A percentile compares a stretch with the other conserved stretches of the same genome.
Evolutionary conservation across 2,888 invertebrate genomes (phyloP).

Genomic region (Pristionchus maxplancki): DNA sequence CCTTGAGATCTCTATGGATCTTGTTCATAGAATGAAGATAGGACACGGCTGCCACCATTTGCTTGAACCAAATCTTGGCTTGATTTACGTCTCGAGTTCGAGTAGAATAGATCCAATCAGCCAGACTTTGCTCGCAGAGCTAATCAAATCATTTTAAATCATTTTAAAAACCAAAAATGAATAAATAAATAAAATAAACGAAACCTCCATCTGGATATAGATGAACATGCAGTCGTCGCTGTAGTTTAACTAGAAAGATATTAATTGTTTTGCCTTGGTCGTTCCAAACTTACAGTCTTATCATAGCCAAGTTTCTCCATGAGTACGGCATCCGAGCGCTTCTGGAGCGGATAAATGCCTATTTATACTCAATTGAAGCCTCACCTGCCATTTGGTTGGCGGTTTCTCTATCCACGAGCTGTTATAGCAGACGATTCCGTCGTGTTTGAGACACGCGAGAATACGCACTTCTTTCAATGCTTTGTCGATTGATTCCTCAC

Average conservation of each 20-base stretch:
- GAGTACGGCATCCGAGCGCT: neutral
- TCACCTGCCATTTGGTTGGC: neutral
- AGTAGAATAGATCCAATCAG: neutral
- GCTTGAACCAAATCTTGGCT: neutral
- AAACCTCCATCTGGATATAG: conserved; percentile 19
- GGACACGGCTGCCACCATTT: neutral
- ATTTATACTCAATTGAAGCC: neutral
- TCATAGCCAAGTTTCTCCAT: neutral
- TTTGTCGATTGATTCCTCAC: neutral
- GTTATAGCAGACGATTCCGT: neutral
- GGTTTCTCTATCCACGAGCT: neutral
- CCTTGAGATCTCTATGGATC: conserved; percentile 12
- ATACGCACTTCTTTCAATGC: neutral
- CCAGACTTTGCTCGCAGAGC: neutral
- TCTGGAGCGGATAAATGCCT: neutral
- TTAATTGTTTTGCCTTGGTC: neutral
- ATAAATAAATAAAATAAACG: neutral
- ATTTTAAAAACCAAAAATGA: neutral
- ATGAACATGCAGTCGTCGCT: neutral
- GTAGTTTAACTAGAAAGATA: neutral
- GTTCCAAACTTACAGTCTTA: neutral
- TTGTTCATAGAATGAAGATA: neutral
- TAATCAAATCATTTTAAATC: neutral
- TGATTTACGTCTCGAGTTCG: neutral
- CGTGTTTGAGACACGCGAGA: neutral